Conservation (phyloP, 2,888 invertebrate genomes). For the Trissolcus brochymenae region DNA sequence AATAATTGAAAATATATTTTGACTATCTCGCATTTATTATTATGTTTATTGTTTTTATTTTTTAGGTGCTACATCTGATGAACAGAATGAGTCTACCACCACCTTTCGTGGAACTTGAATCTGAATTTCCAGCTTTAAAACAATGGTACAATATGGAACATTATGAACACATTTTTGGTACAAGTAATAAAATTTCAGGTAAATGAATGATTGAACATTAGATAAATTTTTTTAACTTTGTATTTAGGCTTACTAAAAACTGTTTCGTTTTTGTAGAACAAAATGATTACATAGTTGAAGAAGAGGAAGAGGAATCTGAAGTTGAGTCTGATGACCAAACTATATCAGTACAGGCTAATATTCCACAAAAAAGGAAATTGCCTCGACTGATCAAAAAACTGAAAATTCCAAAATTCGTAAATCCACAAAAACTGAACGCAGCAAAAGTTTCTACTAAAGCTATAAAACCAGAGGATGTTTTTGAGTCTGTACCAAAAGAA, state of each 20-base stretch:
- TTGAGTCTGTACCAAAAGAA: conserved; percentile 77
- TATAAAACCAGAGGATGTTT: conserved; percentile 78
- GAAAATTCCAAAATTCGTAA: conserved; percentile 80
- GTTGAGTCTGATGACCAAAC: conserved; percentile 81
- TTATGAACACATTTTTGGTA: conserved; percentile 68
- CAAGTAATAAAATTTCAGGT: background rate
- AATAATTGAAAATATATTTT: too few species aligned
- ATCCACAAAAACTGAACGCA: conserved; percentile 74
- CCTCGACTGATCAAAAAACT: conserved; percentile 75
- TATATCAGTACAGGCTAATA: conserved; percentile 70
- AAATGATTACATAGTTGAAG: conserved; percentile 29
- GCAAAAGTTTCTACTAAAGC: conserved; percentile 59
- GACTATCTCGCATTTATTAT: conserved; percentile 1
- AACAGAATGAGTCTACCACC: conserved; percentile 94
- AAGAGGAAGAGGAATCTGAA: conserved; percentile 79
- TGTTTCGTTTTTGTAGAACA: background rate
- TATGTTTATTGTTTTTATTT: conserved; percentile 1
- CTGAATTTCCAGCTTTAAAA: conserved; percentile 70
- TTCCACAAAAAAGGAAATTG: conserved; percentile 77
- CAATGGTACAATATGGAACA: conserved; percentile 70
- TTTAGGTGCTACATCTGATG: conserved; percentile 90
- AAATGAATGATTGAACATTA: background rate
- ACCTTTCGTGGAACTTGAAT: conserved; percentile 83
- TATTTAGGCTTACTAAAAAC: background rate
- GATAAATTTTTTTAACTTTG: background rate